Evolutionary conservation across 2,797 vertebrate species (phyloP), one percentile per base, ranked within the genome.

Genomic region (Acanthurus tractus): DNA sequence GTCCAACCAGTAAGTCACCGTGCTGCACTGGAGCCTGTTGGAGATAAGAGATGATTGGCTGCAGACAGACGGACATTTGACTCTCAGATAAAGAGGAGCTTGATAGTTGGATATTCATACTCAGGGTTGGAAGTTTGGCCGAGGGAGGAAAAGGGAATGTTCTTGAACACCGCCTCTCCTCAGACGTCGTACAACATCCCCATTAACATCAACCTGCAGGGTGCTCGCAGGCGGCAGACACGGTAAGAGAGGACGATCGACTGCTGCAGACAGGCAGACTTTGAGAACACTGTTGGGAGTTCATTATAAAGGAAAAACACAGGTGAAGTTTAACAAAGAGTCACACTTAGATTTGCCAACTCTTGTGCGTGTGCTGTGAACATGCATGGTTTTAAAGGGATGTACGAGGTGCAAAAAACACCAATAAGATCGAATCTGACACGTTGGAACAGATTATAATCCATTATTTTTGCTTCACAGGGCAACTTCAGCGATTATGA

Each of bases 171-270:
- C 14, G 54, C 84, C 7, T 92, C 92, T 70, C 92, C 93, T 64
- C 93, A 94, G 86, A 94, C 92, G 85, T 95, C 95, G 3, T 94
- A 95, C 87, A 95, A 85, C 85, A 81, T 96, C 80, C 96, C 96
- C 2, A 90, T 97, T 86, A 96, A 94, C 88, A 97, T 95, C 74
- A 96, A 95, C 75, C 94, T 97, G 81, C 96, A 95, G 75, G 94
- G 94, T 1, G 85, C 92, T 68, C 93, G 89, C 68, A 91, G 90
- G 88, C 78, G 85, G 76, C 95, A 93, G 76, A 94, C 95, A 74
- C 94, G 96, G 95, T 96, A 94, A 89, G 89, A 63, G 65, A 64
- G 59, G 67, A 58, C n/a, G n/a, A 80, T 81, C 40, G 42, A 66
- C 78, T 36, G 52, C 48, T 29, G 54, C 38, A 14, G 52, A 17